Evolutionary conservation across 1,140 invertebrate genomes (phyloP), one percentile per base, ranked within the genome.

Genomic region (Nylanderia fulva): DNA sequence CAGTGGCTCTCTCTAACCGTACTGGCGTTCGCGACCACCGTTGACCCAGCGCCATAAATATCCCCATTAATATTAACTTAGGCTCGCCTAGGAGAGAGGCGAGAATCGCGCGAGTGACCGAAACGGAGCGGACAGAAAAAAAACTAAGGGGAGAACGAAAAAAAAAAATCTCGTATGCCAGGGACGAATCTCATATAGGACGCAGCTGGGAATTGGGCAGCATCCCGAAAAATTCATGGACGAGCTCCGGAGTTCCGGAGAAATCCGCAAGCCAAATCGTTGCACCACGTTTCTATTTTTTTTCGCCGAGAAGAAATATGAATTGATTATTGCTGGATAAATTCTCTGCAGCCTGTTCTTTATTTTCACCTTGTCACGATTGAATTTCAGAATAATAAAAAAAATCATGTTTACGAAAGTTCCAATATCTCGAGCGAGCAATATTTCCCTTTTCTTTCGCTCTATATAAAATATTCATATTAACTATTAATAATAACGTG

Each of bases 21-120:
- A 33, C 54, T 56, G 64, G 54, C 72, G 64, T 24, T 76, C 86
- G 92, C 91, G 92, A 92, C 91, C 92, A 92, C 76, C 87, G 88
- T 90, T 94, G 92, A 94, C 92, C 93, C 91, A 85, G 69, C 91
- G 91, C 93, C 94, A 94, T 94, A 94, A 94, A 94, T 94, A 94
- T 94, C 90, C 93, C 94, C 92, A 94, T 94, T 94, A 94, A 94
- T 94, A 94, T 94, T 94, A 94, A 94, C 92, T 94, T 94, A 94
- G 93, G 91, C 91, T 84, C 24, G 85, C 74, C 85, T 86, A 87
- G 88, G 77, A 90, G 77, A 90, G 88, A 90, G 88, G 86, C 90
- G 87, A 91, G 90, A 93, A 91, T 93, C 91, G 89, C 91, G 89
- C 92, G 90, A 91, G 85, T 83, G 86, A 85, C 85, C 88, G 80